Base-by-base conservation (phyloP, 2,797 vertebrate genomes). In the Pipistrellus pipistrellus region DNA sequence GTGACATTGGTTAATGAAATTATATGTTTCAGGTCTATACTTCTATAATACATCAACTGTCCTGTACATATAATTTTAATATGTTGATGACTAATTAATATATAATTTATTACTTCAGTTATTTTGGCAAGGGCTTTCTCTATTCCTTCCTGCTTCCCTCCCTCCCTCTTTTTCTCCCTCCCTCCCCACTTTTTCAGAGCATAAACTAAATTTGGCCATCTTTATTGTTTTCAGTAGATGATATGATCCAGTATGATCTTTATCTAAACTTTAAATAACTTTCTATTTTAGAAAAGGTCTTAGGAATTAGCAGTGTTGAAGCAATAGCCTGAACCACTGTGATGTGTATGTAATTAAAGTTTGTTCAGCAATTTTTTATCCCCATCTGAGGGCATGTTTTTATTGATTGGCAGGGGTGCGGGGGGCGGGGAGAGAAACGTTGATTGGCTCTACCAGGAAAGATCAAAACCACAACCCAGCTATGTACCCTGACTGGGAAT, bases 111-210 rank as follows among this genome's bases (percentile, higher is more conserved):
- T 85, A 32, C 4, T 30, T 75, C 35, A 71, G 21, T 32, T 75
- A 35, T 81, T 81, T 82, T 15, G 5, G 3, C 13, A 35, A 48
- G 17, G 57, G 21, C 32, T 57, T 55, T 27, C 8, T 20, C 68
- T 6, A 2, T 21, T 64, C 4, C 11, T 23, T 46, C 8, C 6
- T 41, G 9, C 35, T 25, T 41, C 38, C 23, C 27, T 72, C 14
- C 23, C 5, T 15, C 6, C 23, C 18, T 68, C 8, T 17, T 3
- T 9, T 15, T 17, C 7, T 35, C 9, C 17, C 8, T 5, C 0
- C 18, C 4, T 51, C 2, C 20, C 17, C 2, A 27, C 51, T 20
- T 53, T 53, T 27, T 88, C 6, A 21, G 14, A n/a, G n/a, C 8
- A 75, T 14, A n/a, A 76, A 18, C 38, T 69, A 48, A 48, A 69